A percentile compares a stretch with the other conserved stretches of the same genome.
These are phyloP conservation scores for Meiosimyza decipiens DNA, from an alignment of 2,888 invertebrate species.

Conservation along the genomic window DNA sequence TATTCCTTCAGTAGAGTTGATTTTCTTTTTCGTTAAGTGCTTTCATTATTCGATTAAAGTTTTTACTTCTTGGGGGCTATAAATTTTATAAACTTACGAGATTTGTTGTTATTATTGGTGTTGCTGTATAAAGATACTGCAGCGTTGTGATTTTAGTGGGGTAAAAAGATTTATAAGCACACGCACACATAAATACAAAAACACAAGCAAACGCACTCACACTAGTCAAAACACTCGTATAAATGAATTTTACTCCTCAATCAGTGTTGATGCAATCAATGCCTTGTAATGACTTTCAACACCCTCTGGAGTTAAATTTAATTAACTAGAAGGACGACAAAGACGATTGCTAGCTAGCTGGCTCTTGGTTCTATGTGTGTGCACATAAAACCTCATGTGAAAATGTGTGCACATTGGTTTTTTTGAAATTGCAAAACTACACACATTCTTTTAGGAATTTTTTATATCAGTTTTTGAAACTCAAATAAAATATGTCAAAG, in stretches of 20 bases:
- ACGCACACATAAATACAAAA: slow-evolving; percentile 2
- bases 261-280: slow-evolving; percentile 43
- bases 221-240: background rate
- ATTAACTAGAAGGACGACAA: slow-evolving; percentile 46
- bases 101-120: background rate
- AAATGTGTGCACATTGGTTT: too few relatives aligned
- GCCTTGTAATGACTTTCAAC: slow-evolving; percentile 47
- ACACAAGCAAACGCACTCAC: background rate
- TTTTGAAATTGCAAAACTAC: too few relatives aligned
- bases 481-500: too few relatives aligned
- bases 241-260: slow-evolving; percentile 21
- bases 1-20: too few relatives aligned
- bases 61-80: slow-evolving; percentile 6
- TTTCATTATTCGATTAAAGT: slow-evolving; percentile 27
- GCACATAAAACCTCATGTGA: too few relatives aligned
- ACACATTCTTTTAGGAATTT: too few relatives aligned
- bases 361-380: too few relatives aligned
- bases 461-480: too few relatives aligned
- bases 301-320: slow-evolving; percentile 46
- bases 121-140: background rate
- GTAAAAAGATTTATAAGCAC: background rate
- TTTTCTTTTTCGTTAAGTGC: background rate
- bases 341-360: background rate
- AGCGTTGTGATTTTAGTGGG: background rate
- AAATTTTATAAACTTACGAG: background rate